These are phyloP conservation scores for Callopanchax toddi DNA, from an alignment of 2,113 vertebrate genomes.

Conservation along the genomic window DNA sequence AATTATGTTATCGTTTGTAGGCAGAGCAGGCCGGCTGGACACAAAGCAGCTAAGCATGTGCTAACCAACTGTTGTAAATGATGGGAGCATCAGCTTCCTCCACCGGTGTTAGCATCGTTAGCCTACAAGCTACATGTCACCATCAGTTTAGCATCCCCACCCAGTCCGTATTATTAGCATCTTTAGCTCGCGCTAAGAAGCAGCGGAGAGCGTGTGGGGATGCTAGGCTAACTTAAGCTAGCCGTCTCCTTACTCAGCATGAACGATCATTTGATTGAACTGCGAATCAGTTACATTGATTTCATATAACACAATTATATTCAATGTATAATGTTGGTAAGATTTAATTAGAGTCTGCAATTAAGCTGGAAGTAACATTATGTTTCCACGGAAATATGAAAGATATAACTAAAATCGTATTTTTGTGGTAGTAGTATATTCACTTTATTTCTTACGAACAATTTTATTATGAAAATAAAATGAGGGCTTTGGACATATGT, in stretches of 20 bases:
- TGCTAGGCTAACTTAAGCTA: constrained; percentile 24
- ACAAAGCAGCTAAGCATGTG: constrained; percentile 40
- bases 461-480: too few species aligned
- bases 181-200: not conserved
- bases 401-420: too few species aligned
- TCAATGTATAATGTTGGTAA: too few species aligned
- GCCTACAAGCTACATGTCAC: not conserved
- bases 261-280: not conserved
- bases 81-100: not conserved
- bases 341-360: too few species aligned
- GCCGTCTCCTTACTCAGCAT: constrained; percentile 29
- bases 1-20: not conserved
- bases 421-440: too few species aligned
- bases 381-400: too few species aligned
- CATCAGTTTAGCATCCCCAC: constrained; percentile 1
- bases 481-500: too few species aligned
- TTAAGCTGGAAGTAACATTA: too few species aligned
- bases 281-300: not conserved
- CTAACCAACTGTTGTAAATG: not conserved
- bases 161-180: constrained; percentile 4
- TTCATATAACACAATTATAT: too few species aligned
- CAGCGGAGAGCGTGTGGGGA: not conserved
- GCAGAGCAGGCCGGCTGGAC: not conserved
- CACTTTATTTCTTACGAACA: too few species aligned
- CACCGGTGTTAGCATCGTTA: constrained; percentile 19